These are phyloP conservation scores for Phylloscopus whistleri DNA, from an alignment of 2,113 vertebrate genomes.

Conservation along the genomic window DNA sequence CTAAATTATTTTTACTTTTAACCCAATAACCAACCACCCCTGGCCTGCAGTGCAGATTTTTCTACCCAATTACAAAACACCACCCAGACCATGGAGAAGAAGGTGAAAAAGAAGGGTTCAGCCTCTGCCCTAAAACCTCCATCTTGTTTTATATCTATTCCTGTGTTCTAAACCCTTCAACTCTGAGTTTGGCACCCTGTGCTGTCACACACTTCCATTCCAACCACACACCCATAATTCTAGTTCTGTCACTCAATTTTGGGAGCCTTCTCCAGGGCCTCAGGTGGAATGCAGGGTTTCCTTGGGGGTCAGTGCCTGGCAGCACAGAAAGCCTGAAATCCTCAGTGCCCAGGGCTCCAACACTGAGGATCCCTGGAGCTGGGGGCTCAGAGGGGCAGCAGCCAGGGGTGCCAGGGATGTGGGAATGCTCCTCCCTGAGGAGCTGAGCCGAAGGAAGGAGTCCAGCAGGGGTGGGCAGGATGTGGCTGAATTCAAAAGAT, in stretches of 20 bases:
- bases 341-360: background rate
- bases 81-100: too few relatives aligned
- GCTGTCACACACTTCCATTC: background rate
- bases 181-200: background rate
- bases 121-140: background rate
- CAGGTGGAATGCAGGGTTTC: background rate
- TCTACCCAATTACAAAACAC: too few relatives aligned
- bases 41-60: too few relatives aligned
- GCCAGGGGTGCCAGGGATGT: background rate
- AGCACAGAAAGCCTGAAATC: background rate
- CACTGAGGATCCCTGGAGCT: background rate
- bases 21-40: too few relatives aligned
- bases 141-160: background rate
- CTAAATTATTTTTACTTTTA: too few relatives aligned
- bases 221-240: background rate
- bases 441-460: background rate
- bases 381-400: background rate
- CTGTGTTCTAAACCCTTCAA: background rate
- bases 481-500: background rate
- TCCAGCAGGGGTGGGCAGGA: fast-evolving
- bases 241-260: background rate
- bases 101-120: background rate
- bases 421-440: background rate
- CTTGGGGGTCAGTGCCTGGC: background rate
- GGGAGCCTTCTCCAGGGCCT: background rate